A percentile compares a stretch with the other conserved stretches of the same genome.
Conservation (phyloP, 2,888 invertebrate genomes). For the Hedya salicella region DNA sequence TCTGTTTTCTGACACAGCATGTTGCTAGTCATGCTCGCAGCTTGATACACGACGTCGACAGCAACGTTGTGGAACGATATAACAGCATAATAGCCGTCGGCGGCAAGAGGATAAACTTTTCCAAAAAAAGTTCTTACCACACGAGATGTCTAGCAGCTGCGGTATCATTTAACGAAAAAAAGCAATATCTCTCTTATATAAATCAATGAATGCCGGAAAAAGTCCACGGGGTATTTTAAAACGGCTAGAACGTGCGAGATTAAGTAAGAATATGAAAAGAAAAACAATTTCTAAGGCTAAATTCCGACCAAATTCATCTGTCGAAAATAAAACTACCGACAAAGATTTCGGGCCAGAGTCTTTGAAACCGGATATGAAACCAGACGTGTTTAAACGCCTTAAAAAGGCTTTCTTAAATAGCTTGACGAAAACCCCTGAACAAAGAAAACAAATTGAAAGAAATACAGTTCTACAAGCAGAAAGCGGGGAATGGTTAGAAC, state of each 20-base stretch:
- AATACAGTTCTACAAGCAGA: too few species aligned
- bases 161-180: slow-evolving; percentile 10
- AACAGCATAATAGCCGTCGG: slow-evolving; percentile 17
- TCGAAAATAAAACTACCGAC: too few species aligned
- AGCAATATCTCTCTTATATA: slow-evolving; percentile 3
- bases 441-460: too few species aligned
- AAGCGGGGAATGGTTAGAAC: too few species aligned
- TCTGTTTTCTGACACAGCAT: not conserved
- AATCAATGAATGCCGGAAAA: slow-evolving; percentile 5
- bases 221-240: slow-evolving; percentile 4
- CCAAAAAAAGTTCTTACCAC: slow-evolving; percentile 4
- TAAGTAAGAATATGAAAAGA: too few species aligned
- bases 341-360: too few species aligned
- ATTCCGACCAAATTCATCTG: too few species aligned
- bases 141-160: slow-evolving; percentile 10
- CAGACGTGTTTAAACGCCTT: too few species aligned
- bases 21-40: slow-evolving; percentile 17
- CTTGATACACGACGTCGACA: slow-evolving; percentile 18
- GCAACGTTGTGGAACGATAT: slow-evolving; percentile 14
- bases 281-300: too few species aligned
- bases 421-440: too few species aligned
- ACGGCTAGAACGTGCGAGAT: not conserved
- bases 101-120: slow-evolving; percentile 21
- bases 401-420: too few species aligned
- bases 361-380: too few species aligned